A percentile compares a stretch with the other conserved stretches of the same genome.
These are phyloP conservation scores for Zaprionus capensis DNA, from an alignment of 1,140 invertebrate species.

Conservation along the genomic window DNA sequence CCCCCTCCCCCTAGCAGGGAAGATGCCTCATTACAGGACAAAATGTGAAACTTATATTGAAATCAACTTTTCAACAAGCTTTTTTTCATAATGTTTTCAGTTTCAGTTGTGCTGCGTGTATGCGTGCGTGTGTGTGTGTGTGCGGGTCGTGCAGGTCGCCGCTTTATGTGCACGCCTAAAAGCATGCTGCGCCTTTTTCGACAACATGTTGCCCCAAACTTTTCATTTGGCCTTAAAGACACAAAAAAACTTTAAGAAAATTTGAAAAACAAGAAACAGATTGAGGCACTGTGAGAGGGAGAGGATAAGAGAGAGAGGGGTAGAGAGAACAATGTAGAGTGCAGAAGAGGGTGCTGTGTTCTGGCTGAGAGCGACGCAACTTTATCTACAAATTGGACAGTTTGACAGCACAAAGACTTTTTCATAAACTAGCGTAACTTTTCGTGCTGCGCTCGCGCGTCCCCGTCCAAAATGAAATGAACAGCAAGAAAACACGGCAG, in stretches of 20 bases:
- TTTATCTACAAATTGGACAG: conserved; percentile 66
- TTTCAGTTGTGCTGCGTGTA: conserved; percentile 5
- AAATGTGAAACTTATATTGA: conserved; percentile 62
- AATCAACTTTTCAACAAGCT: conserved; percentile 58
- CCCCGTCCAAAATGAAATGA: conserved; percentile 36
- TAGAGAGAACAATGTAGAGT: neutral
- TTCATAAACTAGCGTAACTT: conserved; percentile 63
- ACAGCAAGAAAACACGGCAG: neutral
- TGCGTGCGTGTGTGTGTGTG: neutral
- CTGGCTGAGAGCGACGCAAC: conserved; percentile 28
- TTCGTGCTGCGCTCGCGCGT: conserved; percentile 36
- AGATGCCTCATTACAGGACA: conserved; percentile 47
- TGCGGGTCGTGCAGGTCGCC: conserved; percentile 15
- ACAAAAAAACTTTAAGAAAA: conserved; percentile 11
- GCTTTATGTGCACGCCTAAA: conserved; percentile 33
- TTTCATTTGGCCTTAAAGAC: conserved; percentile 45
- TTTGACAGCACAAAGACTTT: conserved; percentile 63
- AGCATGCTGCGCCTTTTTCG: conserved; percentile 44
- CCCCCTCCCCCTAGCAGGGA: neutral
- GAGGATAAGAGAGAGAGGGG: neutral
- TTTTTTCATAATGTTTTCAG: conserved; percentile 27
- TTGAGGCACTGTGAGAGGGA: neutral
- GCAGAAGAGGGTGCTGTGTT: neutral
- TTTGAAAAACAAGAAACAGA: neutral
- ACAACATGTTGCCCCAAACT: conserved; percentile 53